Percentiles rank a stretch among this genome's conserved stretches.
Conservation (phyloP, 2,113 vertebrate genomes). For the cattle (Bos taurus) region ARS-UCD2.0 NC_037329.1:125980501-125981000, state of each 20-base stretch:
- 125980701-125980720: neutral
- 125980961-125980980: neutral
- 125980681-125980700: constrained; percentile 49
- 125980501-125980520: constrained; percentile 19
- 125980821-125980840: neutral
- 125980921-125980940: neutral
- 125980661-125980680: constrained; percentile 45
- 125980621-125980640: constrained; percentile 38
- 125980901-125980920: neutral
- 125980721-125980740: neutral
- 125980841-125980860: neutral
- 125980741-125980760: neutral
- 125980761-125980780: neutral
- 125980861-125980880: neutral
- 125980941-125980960: neutral
- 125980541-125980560: neutral
- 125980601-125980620: neutral
- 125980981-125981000: neutral
- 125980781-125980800: neutral
- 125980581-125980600: neutral
- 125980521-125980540: neutral
- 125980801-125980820: neutral
- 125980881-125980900: neutral
- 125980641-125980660: neutral
- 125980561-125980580: neutral